These are phyloP conservation scores for Glomeris marginata DNA, from an alignment of 2,888 invertebrate genomes.

Conservation along the genomic window DNA sequence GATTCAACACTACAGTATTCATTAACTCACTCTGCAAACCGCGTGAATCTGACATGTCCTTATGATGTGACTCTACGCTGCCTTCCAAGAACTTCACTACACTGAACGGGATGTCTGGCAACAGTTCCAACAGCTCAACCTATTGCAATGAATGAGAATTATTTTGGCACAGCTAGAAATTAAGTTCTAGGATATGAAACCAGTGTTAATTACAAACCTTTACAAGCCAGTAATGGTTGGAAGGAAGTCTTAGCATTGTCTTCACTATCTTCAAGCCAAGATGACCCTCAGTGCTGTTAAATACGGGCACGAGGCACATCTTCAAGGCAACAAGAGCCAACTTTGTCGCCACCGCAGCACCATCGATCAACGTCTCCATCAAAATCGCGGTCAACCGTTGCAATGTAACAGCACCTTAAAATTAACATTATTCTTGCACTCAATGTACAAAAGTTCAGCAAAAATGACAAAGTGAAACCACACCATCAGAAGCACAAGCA, in stretches of 20 bases:
- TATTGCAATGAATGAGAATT: too few species aligned
- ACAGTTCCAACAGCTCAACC: constrained; percentile 48
- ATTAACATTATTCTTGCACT: constrained; percentile 18
- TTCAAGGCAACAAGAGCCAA: constrained; percentile 50
- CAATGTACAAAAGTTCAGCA: constrained; percentile 7
- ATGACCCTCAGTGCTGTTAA: constrained; percentile 45
- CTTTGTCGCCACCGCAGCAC: constrained; percentile 57
- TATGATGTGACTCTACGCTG: background rate
- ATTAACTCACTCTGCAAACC: constrained; percentile 43
- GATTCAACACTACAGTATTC: constrained; percentile 42
- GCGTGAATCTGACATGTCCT: constrained; percentile 12
- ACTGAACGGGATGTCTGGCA: constrained; percentile 43
- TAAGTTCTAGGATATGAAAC: too few species aligned
- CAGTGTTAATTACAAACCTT: constrained; percentile 39
- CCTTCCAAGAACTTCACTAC: constrained; percentile 39
- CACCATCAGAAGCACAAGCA: constrained; percentile 8
- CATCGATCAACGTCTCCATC: constrained; percentile 36
- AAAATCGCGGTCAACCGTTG: constrained; percentile 25
- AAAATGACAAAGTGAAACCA: constrained; percentile 11
- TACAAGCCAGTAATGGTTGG: constrained; percentile 71
- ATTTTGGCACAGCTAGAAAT: too few species aligned
- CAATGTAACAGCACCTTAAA: constrained; percentile 20
- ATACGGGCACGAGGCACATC: constrained; percentile 41
- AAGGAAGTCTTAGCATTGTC: constrained; percentile 44
- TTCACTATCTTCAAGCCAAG: constrained; percentile 43